Evolutionary conservation across 2,113 vertebrate genomes (phyloP).

Genomic region (Nipponia nippon): DNA sequence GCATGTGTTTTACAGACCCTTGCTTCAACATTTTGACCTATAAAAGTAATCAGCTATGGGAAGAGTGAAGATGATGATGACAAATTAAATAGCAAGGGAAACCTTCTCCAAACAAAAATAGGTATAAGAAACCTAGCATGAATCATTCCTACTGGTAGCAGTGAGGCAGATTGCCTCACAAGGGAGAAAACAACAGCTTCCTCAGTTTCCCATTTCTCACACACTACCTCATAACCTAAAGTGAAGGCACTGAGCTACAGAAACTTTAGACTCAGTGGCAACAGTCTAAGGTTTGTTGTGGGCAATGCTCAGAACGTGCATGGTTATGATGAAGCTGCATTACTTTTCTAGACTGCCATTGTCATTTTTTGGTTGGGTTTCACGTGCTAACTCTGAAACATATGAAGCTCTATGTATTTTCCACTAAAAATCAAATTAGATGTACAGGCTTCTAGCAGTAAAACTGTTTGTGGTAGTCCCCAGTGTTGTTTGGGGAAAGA

Average conservation of each 20-base stretch:
- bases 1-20: background rate
- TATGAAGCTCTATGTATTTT: background rate
- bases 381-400: background rate
- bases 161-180: background rate
- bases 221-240: background rate
- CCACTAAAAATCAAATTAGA: background rate
- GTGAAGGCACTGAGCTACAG: background rate
- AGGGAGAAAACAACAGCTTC: background rate
- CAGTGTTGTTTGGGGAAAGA: background rate
- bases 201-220: background rate
- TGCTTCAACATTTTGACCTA: background rate
- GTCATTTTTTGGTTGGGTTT: background rate
- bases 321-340: background rate
- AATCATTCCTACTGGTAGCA: conserved; percentile 41
- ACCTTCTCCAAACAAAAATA: background rate
- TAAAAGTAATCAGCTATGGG: background rate
- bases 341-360: background rate
- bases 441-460: background rate
- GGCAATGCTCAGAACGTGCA: background rate
- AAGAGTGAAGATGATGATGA: background rate
- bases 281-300: background rate
- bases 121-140: background rate
- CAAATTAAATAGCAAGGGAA: background rate
- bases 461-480: background rate
- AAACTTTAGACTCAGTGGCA: background rate